phyloP scores from a whole-genome alignment of 2,113 vertebrate species.

The Rhagologus leucostigma region DNA sequence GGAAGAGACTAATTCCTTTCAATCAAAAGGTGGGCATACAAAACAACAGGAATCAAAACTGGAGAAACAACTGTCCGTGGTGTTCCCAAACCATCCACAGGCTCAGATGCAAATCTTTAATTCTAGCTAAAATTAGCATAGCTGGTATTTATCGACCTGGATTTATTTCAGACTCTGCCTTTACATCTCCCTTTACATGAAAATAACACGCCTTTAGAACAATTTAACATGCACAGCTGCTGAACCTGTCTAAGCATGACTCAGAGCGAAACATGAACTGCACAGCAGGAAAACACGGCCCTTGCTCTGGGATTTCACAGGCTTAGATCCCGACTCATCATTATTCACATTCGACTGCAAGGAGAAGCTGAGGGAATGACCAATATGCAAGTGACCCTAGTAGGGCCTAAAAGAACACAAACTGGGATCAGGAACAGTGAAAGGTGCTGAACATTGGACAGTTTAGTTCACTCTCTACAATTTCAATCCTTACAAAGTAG shows the following conservation, averaged over 20 bases:
- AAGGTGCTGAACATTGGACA: background rate
- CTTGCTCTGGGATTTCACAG: background rate
- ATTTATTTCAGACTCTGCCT: background rate
- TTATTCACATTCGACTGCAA: background rate
- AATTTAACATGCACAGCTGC: background rate
- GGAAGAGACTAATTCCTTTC: background rate
- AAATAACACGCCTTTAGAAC: background rate
- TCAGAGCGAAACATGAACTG: background rate
- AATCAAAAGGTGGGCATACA: background rate
- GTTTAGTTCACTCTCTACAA: background rate
- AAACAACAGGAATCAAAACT: background rate
- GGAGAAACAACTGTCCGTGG: background rate
- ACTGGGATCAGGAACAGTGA: background rate
- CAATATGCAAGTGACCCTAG: background rate
- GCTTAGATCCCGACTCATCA: background rate
- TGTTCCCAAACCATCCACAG: background rate
- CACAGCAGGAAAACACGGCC: background rate
- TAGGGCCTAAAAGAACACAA: background rate
- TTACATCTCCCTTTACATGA: background rate
- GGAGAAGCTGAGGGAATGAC: background rate
- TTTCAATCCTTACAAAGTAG: background rate
- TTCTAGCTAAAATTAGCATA: background rate
- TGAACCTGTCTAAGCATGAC: background rate
- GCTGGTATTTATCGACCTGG: background rate
- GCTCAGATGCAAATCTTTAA: background rate